Percentiles rank a stretch among this genome's conserved stretches.
These are phyloP conservation scores for Leptarthrus brevirostris DNA, from an alignment of 2,888 invertebrate species.

Conservation along the genomic window DNA sequence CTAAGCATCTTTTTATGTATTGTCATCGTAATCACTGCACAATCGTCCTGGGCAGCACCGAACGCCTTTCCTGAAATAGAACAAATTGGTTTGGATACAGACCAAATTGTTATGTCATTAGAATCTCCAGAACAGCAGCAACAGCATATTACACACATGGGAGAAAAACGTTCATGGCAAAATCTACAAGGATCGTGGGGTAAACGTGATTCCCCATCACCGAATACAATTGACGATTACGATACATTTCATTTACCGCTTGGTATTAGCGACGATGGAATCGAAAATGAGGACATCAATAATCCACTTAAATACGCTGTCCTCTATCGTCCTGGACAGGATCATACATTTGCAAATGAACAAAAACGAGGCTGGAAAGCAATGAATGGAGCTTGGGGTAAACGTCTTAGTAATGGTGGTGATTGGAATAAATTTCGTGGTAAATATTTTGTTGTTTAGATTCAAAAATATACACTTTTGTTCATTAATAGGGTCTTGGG, in stretches of 20 bases:
- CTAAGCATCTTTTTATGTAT: not conserved
- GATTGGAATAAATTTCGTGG: conserved; percentile 72
- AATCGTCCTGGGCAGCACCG: not conserved
- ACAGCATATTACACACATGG: not conserved
- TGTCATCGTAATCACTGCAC: not conserved
- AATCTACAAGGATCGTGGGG: conserved; percentile 79
- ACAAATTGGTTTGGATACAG: not conserved
- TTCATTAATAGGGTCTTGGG: conserved; percentile 73
- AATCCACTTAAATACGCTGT: conserved; percentile 12
- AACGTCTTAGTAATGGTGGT: conserved; percentile 70
- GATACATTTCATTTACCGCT: conserved; percentile 27
- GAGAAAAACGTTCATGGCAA: conserved; percentile 72
- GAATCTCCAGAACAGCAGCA: conserved; percentile 3
- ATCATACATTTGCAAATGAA: conserved; percentile 57
- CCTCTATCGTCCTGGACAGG: not conserved
- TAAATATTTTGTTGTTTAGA: conserved; percentile 56
- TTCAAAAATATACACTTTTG: conserved; percentile 46
- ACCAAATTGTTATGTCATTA: not conserved
- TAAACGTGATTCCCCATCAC: conserved; percentile 68
- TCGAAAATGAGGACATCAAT: conserved; percentile 30
- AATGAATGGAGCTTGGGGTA: conserved; percentile 81
- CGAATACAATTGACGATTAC: too few species aligned
- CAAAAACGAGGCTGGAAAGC: conserved; percentile 78
- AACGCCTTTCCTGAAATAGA: not conserved
- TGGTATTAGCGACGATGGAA: not conserved